Percentiles rank a stretch among this genome's conserved stretches.
These are phyloP conservation scores for Trachemys scripta DNA, from an alignment of 2,113 vertebrate species.

Conservation along the genomic window DNA sequence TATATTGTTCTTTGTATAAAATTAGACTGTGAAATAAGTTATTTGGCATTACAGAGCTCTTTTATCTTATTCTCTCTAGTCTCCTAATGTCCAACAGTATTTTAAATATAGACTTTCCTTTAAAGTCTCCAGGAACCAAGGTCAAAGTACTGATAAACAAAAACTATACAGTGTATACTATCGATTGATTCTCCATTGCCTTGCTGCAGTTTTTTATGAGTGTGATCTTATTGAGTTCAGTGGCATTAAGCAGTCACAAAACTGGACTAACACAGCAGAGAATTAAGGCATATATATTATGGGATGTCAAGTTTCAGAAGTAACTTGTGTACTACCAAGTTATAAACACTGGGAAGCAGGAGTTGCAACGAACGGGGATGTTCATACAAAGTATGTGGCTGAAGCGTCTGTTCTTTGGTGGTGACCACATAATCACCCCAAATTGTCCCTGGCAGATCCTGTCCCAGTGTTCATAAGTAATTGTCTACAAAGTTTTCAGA, in stretches of 20 bases:
- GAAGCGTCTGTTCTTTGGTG: background rate
- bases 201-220: background rate
- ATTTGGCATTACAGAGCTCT: background rate
- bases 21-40: background rate
- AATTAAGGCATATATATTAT: background rate
- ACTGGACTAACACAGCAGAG: background rate
- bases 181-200: background rate
- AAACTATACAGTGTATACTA: accelerated
- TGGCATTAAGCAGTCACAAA: background rate
- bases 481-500: background rate
- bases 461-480: background rate
- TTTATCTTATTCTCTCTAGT: background rate
- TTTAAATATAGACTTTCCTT: background rate
- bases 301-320: background rate
- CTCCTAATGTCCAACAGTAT: background rate
- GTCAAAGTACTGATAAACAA: background rate
- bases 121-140: background rate
- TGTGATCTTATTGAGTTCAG: background rate
- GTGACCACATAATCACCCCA: background rate
- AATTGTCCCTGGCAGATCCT: background rate
- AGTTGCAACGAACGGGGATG: background rate
- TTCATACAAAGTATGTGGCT: background rate
- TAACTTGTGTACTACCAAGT: background rate
- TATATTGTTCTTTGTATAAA: background rate
- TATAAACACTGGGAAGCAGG: background rate